These are phyloP conservation scores for zebrafish (Danio rerio) DNA, from an alignment of 2,113 vertebrate species.

Conservation along the genomic window GRCz12tu NC_133185.1:38394501-38395000, in stretches of 20 bases:
- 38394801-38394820: too few relatives aligned
- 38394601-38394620: conserved; percentile 63
- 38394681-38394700: conserved; percentile 69
- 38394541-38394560: conserved; percentile 67
- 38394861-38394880: too few relatives aligned
- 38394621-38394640: conserved; percentile 65
- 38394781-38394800: too few relatives aligned
- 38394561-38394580: conserved; percentile 73
- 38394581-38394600: conserved; percentile 63
- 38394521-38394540: conserved; percentile 57
- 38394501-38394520: conserved; percentile 46
- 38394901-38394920: too few relatives aligned
- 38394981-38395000: too few relatives aligned
- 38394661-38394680: conserved; percentile 41
- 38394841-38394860: too few relatives aligned
- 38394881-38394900: too few relatives aligned
- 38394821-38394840: too few relatives aligned
- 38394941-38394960: too few relatives aligned
- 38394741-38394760: conserved; percentile 66
- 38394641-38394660: conserved; percentile 42
- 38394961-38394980: too few relatives aligned
- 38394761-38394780: conserved; percentile 57
- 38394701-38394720: conserved; percentile 36
- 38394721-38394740: conserved; percentile 65
- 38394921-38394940: too few relatives aligned